A percentile compares a stretch with the other conserved stretches of the same genome.
phyloP scores from a whole-genome alignment of 2,888 invertebrate genomes.

The Philhelius pedissequus region DNA sequence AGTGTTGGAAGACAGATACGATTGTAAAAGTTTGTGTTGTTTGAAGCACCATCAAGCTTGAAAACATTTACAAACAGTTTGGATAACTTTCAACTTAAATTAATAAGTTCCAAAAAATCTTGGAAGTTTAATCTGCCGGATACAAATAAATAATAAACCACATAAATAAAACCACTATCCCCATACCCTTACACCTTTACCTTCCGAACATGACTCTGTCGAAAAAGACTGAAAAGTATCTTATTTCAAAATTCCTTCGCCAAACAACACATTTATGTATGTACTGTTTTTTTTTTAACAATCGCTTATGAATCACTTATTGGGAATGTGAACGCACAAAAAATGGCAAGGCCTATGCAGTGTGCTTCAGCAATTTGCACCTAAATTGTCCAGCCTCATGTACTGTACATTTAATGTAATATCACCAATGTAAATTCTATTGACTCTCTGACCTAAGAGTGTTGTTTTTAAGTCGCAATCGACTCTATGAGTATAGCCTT shows the following conservation, averaged over 20 bases:
- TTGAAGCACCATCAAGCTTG: too few species aligned
- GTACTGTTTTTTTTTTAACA: background rate
- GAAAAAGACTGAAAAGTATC: background rate
- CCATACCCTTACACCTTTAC: too few species aligned
- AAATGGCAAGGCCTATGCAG: background rate
- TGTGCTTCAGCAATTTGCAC: background rate
- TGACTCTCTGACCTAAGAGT: slow-evolving; percentile 53
- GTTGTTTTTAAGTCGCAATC: slow-evolving; percentile 15
- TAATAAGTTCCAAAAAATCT: too few species aligned
- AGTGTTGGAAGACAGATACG: too few species aligned
- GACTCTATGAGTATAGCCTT: background rate
- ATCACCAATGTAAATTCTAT: slow-evolving; percentile 55
- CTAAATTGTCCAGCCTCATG: slow-evolving; percentile 33
- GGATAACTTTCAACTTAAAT: too few species aligned
- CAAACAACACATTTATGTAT: too few species aligned
- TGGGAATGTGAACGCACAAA: background rate
- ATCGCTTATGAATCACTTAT: background rate
- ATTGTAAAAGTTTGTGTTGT: too few species aligned
- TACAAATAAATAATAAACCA: background rate
- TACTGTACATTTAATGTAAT: slow-evolving; percentile 45
- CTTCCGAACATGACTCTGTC: background rate
- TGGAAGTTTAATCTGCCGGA: too few species aligned
- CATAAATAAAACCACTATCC: too few species aligned
- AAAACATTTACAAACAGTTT: too few species aligned
- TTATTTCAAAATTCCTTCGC: background rate